Evolutionary conservation across 2,113 vertebrate genomes (phyloP).

Genomic region (Paradisaea rubra): DNA sequence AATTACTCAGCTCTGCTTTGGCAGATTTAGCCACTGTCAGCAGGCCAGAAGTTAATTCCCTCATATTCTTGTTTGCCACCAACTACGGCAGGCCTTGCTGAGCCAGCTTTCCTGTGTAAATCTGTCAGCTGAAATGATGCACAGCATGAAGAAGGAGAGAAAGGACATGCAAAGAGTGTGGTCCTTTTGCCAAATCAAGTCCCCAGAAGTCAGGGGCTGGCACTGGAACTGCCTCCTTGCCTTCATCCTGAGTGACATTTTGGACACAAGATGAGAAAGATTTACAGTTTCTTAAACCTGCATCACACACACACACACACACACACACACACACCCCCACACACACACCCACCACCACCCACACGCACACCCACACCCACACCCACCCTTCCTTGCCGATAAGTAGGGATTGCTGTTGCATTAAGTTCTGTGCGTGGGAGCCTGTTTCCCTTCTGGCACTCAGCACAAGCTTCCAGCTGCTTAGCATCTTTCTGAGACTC

Average conservation of each 20-base stretch:
- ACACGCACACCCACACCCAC: neutral
- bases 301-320: neutral
- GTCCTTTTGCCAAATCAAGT: constrained; percentile 37
- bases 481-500: constrained; percentile 55
- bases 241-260: constrained; percentile 35
- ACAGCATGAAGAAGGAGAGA: constrained; percentile 70
- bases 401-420: constrained; percentile 15
- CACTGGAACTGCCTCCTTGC: neutral
- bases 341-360: neutral
- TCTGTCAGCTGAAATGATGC: constrained; percentile 79
- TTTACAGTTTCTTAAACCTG: constrained; percentile 22
- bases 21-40: constrained; percentile 86
- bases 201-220: constrained; percentile 40
- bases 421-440: constrained; percentile 55
- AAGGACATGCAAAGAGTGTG: constrained; percentile 71
- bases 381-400: neutral
- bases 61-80: constrained; percentile 82
- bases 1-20: constrained; percentile 90
- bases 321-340: neutral
- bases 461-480: constrained; percentile 51
- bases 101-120: constrained; percentile 72
- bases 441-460: constrained; percentile 50
- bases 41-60: constrained; percentile 91
- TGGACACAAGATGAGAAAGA: constrained; percentile 59
- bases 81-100: constrained; percentile 68